Evolutionary conservation across 2,113 vertebrate species (phyloP).

Genomic region (Falcunculus frontatus): DNA sequence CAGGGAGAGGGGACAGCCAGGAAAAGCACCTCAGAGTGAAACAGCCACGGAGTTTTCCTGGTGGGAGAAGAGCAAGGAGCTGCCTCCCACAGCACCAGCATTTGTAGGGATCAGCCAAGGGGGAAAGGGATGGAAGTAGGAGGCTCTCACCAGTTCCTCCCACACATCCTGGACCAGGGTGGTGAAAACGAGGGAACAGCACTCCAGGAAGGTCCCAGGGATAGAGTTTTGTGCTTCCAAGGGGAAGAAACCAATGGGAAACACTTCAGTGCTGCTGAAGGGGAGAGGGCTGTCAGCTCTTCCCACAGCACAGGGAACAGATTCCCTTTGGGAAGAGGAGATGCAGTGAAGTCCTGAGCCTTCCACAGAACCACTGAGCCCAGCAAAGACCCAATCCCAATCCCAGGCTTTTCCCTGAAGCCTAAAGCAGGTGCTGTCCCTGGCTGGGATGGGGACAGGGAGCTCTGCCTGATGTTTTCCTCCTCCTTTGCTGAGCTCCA

Average conservation of each 20-base stretch:
- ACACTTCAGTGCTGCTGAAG: not conserved
- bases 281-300: not conserved
- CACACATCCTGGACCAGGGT: rapidly evolving
- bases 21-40: not conserved
- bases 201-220: not conserved
- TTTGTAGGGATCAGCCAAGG: not conserved
- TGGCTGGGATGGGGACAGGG: too few relatives aligned
- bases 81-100: not conserved
- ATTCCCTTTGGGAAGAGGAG: not conserved
- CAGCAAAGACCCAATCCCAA: not conserved
- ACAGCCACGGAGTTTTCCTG: not conserved
- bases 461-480: not conserved
- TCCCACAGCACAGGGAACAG: not conserved
- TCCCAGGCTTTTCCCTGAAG: not conserved
- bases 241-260: not conserved
- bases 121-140: not conserved
- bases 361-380: not conserved
- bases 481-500: not conserved
- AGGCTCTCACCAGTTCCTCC: not conserved
- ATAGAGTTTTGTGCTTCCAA: not conserved
- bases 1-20: rapidly evolving
- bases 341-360: not conserved
- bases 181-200: not conserved
- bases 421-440: not conserved
- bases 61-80: not conserved